Evolutionary conservation across 2,888 invertebrate species (phyloP).

Genomic region (Ochropleura plecta): DNA sequence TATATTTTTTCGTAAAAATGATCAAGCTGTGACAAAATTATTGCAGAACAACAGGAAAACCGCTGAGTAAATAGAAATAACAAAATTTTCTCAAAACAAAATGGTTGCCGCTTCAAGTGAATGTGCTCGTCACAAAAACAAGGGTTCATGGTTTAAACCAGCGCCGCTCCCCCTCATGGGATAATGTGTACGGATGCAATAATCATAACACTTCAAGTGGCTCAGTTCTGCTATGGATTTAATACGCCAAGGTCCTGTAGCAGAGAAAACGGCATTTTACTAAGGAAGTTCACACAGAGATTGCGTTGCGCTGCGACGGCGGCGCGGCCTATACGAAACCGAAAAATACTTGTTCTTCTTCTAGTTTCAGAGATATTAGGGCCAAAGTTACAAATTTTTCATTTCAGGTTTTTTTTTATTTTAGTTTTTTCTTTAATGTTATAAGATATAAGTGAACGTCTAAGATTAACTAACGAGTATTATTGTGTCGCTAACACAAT

Average conservation of each 20-base stretch:
- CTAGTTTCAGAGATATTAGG: too few species aligned
- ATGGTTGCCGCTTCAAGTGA: conserved; percentile 43
- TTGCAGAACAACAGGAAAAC: conserved; percentile 61
- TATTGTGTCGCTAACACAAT: not conserved
- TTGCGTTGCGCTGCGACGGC: not conserved
- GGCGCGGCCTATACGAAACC: not conserved
- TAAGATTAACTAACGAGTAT: not conserved
- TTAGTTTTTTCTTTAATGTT: too few species aligned
- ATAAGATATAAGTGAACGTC: not conserved
- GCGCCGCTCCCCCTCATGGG: conserved; percentile 35
- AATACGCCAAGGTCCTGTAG: conserved; percentile 28
- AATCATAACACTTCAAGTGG: conserved; percentile 58
- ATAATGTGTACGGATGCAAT: conserved; percentile 56
- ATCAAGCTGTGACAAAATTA: conserved; percentile 60
- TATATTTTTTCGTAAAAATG: conserved; percentile 50
- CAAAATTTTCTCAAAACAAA: conserved; percentile 54
- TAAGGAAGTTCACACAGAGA: conserved; percentile 2
- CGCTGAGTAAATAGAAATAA: conserved; percentile 57
- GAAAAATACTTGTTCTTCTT: too few species aligned
- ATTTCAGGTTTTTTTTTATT: too few species aligned
- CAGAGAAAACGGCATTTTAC: conserved; percentile 32
- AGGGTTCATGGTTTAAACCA: conserved; percentile 50
- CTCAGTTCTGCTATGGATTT: conserved; percentile 46
- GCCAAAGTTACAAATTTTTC: too few species aligned
- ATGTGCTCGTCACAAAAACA: conserved; percentile 53